phyloP scores from a whole-genome alignment of 2,113 vertebrate species.

The Chrysemys picta region DNA sequence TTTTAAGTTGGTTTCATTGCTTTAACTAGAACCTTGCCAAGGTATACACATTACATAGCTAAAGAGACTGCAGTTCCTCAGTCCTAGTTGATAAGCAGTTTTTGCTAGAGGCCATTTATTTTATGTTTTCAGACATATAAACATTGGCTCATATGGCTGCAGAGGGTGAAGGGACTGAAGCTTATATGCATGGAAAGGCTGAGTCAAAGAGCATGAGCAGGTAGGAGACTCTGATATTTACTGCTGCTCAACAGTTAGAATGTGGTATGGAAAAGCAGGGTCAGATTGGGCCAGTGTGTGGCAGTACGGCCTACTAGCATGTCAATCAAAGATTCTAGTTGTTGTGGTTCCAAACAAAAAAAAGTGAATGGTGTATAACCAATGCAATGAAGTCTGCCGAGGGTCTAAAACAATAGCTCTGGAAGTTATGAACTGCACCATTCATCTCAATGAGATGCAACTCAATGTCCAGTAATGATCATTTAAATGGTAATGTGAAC shows the following conservation, averaged over 20 bases:
- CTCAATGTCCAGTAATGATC: neutral
- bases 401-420: neutral
- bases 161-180: neutral
- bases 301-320: neutral
- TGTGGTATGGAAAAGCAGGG: neutral
- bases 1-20: neutral
- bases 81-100: neutral
- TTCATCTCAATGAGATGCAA: neutral
- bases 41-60: neutral
- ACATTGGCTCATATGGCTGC: rapidly evolving
- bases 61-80: neutral
- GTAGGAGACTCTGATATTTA: rapidly evolving
- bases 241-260: neutral
- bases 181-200: neutral
- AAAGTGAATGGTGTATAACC: neutral
- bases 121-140: neutral
- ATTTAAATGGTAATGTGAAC: neutral
- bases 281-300: neutral
- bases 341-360: neutral
- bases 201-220: neutral
- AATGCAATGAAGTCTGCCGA: neutral
- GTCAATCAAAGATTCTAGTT: neutral
- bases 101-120: neutral
- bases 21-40: neutral
- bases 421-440: neutral